Evolutionary conservation across 2,888 invertebrate genomes (phyloP).

Genomic region (Agriopis marginaria): DNA sequence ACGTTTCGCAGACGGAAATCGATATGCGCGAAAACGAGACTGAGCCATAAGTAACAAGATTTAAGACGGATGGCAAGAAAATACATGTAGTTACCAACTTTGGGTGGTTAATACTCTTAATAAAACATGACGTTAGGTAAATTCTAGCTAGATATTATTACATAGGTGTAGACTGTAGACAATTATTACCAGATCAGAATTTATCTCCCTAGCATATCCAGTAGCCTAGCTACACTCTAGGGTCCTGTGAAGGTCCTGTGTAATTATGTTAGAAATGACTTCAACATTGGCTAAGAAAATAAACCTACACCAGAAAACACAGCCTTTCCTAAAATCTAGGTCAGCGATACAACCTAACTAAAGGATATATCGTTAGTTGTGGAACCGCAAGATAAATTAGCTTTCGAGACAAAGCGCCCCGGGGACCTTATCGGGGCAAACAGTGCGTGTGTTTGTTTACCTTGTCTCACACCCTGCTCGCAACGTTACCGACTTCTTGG

Average conservation of each 20-base stretch:
- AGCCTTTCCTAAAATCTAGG: conserved; percentile 14
- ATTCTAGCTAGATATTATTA: background rate
- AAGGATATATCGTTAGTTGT: conserved; percentile 18
- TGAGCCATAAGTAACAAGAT: too few species aligned
- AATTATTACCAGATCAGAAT: background rate
- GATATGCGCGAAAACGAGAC: too few species aligned
- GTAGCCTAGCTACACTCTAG: background rate
- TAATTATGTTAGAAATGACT: conserved; percentile 7
- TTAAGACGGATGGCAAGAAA: too few species aligned
- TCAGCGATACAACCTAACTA: conserved; percentile 6
- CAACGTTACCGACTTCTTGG: background rate
- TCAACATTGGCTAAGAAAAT: background rate
- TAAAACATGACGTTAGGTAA: background rate
- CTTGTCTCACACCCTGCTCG: conserved; percentile 26
- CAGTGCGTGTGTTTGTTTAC: conserved; percentile 28
- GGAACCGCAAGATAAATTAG: conserved; percentile 26
- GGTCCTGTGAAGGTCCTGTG: background rate
- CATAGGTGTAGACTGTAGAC: background rate
- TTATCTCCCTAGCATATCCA: background rate
- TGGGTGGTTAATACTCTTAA: too few species aligned
- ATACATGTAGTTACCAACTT: too few species aligned
- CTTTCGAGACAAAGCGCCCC: conserved; percentile 35
- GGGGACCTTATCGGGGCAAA: conserved; percentile 23
- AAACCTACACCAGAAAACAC: background rate
- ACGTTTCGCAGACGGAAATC: too few species aligned